Percentiles rank a stretch among this genome's conserved stretches.
Evolutionary conservation across 2,888 invertebrate species (phyloP).

Genomic region (Eupithecia exiguata): DNA sequence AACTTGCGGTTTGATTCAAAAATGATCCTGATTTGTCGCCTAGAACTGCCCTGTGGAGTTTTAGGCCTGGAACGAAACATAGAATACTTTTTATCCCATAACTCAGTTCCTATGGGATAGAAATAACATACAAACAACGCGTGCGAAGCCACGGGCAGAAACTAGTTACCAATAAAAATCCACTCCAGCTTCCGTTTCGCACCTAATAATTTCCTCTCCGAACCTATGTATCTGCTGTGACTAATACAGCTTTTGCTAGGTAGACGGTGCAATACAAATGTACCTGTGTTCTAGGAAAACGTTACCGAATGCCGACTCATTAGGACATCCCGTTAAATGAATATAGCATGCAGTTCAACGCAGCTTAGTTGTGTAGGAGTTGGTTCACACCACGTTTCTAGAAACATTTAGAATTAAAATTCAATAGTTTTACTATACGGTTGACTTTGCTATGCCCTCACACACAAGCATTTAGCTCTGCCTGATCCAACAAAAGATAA

Average conservation of each 20-base stretch:
- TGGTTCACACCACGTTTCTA: background rate
- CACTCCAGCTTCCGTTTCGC: background rate
- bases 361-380: conserved; percentile 15
- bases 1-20: too few species aligned
- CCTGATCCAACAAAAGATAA: background rate
- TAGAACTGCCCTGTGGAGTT: too few species aligned
- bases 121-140: too few species aligned
- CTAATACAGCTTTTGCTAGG: background rate
- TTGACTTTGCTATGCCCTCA: too few species aligned
- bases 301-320: conserved; percentile 50
- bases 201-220: background rate
- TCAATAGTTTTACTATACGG: too few species aligned
- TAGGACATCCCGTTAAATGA: conserved; percentile 62
- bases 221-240: background rate
- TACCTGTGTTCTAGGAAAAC: conserved; percentile 10
- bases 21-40: too few species aligned
- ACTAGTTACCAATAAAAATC: background rate
- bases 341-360: conserved; percentile 59
- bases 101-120: too few species aligned
- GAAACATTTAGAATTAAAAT: background rate
- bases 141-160: too few species aligned
- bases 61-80: too few species aligned
- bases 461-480: too few species aligned
- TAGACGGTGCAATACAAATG: conserved; percentile 2
- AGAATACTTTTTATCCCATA: too few species aligned